Conservation (phyloP, 2,797 vertebrate species). For the Tadarida brasiliensis region DNA sequence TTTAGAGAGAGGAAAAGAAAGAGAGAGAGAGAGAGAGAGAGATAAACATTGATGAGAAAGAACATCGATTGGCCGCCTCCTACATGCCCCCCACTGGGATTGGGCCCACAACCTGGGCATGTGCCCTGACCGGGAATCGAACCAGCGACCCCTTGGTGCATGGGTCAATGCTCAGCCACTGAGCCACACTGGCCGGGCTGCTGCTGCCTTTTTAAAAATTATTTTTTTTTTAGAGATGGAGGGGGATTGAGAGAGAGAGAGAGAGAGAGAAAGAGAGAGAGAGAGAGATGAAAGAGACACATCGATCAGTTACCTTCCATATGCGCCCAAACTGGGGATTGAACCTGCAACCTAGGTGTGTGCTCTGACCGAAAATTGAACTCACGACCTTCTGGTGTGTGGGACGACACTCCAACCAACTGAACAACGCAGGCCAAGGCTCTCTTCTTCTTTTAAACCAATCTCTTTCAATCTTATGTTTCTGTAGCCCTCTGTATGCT, state of each 20-base stretch:
- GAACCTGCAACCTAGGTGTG: neutral
- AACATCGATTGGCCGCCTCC: too few species aligned
- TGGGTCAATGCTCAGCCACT: too few species aligned
- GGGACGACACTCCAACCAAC: neutral
- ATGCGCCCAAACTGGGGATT: neutral
- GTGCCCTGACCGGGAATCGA: too few species aligned
- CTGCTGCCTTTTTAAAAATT: neutral
- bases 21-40: too few species aligned
- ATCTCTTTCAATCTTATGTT: neutral
- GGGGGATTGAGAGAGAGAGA: too few species aligned
- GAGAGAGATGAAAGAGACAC: neutral
- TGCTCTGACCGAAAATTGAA: neutral
- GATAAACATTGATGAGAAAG: too few species aligned
- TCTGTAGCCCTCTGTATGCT: neutral
- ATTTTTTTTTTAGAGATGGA: neutral
- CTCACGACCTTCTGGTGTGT: neutral
- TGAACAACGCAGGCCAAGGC: neutral
- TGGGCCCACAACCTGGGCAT: too few species aligned
- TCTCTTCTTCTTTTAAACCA: neutral
- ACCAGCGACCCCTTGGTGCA: too few species aligned
- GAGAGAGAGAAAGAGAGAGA: neutral
- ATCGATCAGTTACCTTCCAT: neutral
- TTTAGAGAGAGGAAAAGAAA: too few species aligned
- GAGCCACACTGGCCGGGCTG: too few species aligned
- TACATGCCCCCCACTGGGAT: too few species aligned